Evolutionary conservation across 2,113 vertebrate genomes (phyloP), one percentile per base, ranked within the genome.

Genomic region (Heliornis fulica): DNA sequence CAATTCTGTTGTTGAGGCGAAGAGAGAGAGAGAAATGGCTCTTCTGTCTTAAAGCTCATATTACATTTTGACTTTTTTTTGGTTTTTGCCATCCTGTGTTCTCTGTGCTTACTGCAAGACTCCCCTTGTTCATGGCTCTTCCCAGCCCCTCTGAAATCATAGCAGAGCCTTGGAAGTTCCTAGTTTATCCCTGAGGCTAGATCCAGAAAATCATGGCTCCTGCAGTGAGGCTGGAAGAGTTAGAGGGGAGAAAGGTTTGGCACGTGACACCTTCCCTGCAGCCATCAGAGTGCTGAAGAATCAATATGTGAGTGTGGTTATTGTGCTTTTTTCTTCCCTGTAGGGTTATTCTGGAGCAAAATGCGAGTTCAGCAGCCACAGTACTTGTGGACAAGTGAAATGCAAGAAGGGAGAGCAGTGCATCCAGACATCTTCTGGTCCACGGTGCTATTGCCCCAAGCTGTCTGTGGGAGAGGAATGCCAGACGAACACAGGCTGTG

Each of bases 321-420:
- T 53, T 81, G 59, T 90, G 15, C 18, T 36, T 46, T 32, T 36
- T 51, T n/a, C 57, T 29, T 45, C 57, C 21, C 32, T 2, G 0
- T 69, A 99, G 99, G 99, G 98, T 46, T 99, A 98, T 89, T 98
- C 98, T 9, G 99, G 99, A 66, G 98, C 97, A 32, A 98, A 98
- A 94, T 99, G 99, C 78, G 98, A 97, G 7, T 98, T 98, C 76
- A 95, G 94, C 38, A 98, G 97, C 72, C 98, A 98, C 95, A 98
- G 95, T 87, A 98, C 98, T 90, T 97, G 98, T 25, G 98, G 98
- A 14, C 98, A 98, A 61, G 97, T 99, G 53, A 98, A 93, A 53
- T 99, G 99, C 91, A 98, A 98, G 95, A 98, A 98, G 20, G 98
- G 98, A 2, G 99, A 99, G 46, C 95, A 75, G 25, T 99, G 99